phyloP scores from a whole-genome alignment of 2,888 invertebrate genomes.

The Caenorhabditis imperialis region DNA sequence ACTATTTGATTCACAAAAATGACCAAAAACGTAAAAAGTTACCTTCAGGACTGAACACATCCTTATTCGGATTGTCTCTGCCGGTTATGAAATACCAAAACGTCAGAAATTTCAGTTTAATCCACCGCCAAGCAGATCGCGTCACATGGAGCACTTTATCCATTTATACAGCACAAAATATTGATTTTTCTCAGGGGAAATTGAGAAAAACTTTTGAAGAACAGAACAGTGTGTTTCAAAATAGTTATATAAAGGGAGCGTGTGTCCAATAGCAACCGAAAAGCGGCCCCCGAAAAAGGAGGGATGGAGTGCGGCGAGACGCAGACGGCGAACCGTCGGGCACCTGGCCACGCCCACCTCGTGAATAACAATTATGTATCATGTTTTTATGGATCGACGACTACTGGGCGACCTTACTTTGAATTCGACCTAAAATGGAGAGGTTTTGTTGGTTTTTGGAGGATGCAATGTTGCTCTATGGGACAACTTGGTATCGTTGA shows the following conservation, averaged over 20 bases:
- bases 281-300: background rate
- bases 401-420: too few relatives aligned
- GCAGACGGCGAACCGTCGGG: background rate
- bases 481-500: too few relatives aligned
- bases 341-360: constrained; percentile 6
- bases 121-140: constrained; percentile 36
- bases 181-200: too few relatives aligned
- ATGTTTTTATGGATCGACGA: too few relatives aligned
- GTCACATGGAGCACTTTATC: constrained; percentile 34
- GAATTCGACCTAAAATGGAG: too few relatives aligned
- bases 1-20: too few relatives aligned
- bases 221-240: background rate
- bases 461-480: too few relatives aligned
- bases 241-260: background rate
- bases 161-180: constrained; percentile 18
- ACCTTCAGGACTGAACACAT: constrained; percentile 43
- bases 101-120: constrained; percentile 40
- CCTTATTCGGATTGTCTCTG: constrained; percentile 4
- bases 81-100: constrained; percentile 39
- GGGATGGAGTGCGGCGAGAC: background rate
- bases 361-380: constrained; percentile 11
- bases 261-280: constrained; percentile 7
- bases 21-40: background rate
- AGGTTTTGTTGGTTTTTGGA: too few relatives aligned
- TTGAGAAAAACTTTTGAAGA: background rate